Base-by-base conservation (phyloP, 2,888 invertebrate species). In the Plagodis dolabraria region DNA sequence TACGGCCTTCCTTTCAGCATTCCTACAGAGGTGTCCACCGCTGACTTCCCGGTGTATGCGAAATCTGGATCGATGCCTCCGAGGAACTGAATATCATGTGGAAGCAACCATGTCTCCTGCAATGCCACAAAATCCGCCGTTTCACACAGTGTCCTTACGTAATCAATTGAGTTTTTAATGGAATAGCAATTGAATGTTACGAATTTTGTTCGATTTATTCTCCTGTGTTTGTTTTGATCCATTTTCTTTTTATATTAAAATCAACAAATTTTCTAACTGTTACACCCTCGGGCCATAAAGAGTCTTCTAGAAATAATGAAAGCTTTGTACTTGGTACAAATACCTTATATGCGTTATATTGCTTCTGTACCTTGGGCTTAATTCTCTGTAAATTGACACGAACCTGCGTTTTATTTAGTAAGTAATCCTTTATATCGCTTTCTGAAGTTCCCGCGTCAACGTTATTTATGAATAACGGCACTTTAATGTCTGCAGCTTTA, bases 1-100 rank as follows among this genome's bases (percentile, higher is more conserved):
- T 50, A 42, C 33, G 49, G 49, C 10, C 49, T 35, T 6, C 49
- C 49, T 42, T n/a, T 12, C n/a, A 50, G n/a, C 33, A 42, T 40
- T 10, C 42, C 49, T 9, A 10, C 11, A 9, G 48, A 42, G 1
- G 49, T 40, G 10, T 50, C 49, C 7, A 50, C 42, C 10, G 49
- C 49, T 9, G 49, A 50, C 12, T 40, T 42, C 0, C 40, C 49
- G 7, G 40, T 42, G 33, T 42, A 50, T 10, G 22, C 49, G 34
- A 50, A 50, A 35, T 50, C 42, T 7, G 22, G 33, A 11, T 50
- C 33, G 4, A 50, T 42, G 7, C 4, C 11, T n/a, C 49, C 42
- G 22, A 50, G 33, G 9, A 22, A 36, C 7, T 36, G n/a, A n/a
- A 49, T 22, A 12, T 38, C 33, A 9, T 49, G 38, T 9, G 38